phyloP scores from a whole-genome alignment of 2,888 invertebrate genomes.

The Caenorhabditis doughertyi region DNA sequence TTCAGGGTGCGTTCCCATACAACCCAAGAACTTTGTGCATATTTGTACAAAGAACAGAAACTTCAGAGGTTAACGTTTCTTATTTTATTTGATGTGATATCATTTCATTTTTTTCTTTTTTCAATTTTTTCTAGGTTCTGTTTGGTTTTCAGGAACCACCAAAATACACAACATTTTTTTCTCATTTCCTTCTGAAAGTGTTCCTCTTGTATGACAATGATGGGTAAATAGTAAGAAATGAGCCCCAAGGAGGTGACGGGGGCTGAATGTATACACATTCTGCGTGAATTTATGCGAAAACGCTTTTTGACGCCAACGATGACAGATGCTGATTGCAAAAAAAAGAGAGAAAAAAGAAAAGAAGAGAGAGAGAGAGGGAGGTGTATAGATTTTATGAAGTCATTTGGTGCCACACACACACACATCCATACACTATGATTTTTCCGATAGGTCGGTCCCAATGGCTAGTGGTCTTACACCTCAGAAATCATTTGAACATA shows the following conservation, averaged over 20 bases:
- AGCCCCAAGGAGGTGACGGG: conserved; percentile 15
- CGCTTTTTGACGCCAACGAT: conserved; percentile 59
- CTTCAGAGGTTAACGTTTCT: conserved; percentile 14
- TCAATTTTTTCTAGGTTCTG: background rate
- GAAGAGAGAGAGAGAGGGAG: conserved; percentile 33
- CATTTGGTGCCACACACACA: conserved; percentile 61
- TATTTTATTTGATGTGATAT: background rate
- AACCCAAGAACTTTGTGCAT: conserved; percentile 13
- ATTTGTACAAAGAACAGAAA: conserved; percentile 13
- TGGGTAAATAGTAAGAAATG: conserved; percentile 9
- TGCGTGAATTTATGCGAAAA: conserved; percentile 58
- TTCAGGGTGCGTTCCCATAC: conserved; percentile 31
- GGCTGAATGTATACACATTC: conserved; percentile 50
- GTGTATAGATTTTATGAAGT: conserved; percentile 65
- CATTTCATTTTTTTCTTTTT: background rate
- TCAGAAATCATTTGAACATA: conserved; percentile 47
- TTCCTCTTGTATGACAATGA: conserved; percentile 1
- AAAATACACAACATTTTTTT: conserved; percentile 8
- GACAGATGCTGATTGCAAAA: conserved; percentile 59
- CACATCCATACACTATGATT: conserved; percentile 38
- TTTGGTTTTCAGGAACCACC: background rate
- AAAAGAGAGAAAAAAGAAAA: conserved; percentile 22
- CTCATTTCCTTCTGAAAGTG: background rate
- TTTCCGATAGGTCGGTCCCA: conserved; percentile 37
- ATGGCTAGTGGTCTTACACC: conserved; percentile 29